Conservation (phyloP, 2,113 vertebrate genomes). For the Urocolius indicus region DNA sequence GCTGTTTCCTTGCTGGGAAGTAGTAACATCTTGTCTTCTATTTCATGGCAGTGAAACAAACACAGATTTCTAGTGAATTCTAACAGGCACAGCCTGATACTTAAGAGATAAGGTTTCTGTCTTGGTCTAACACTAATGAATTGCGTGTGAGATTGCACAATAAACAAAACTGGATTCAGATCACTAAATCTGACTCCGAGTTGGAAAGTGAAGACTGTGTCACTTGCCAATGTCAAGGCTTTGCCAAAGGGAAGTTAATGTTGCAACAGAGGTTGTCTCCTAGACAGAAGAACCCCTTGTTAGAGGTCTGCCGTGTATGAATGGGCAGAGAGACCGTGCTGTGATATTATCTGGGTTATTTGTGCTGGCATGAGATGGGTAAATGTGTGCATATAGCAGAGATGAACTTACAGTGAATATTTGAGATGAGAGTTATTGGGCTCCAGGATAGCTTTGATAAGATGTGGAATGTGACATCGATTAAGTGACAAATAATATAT, state of each 20-base stretch:
- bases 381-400: not conserved
- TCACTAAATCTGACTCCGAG: not conserved
- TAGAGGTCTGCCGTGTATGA: not conserved
- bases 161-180: not conserved
- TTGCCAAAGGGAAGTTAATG: not conserved
- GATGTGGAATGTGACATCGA: not conserved
- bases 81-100: not conserved
- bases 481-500: not conserved
- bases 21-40: not conserved
- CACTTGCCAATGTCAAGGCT: not conserved
- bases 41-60: not conserved
- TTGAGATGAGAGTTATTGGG: not conserved
- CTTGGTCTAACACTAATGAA: not conserved
- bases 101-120: not conserved
- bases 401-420: not conserved
- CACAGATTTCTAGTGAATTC: not conserved
- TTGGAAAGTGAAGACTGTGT: not conserved
- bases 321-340: not conserved
- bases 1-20: not conserved
- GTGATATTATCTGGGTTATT: not conserved
- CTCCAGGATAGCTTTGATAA: not conserved
- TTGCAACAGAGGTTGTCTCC: not conserved
- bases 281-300: not conserved
- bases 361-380: not conserved
- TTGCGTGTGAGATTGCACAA: not conserved